Evolutionary conservation across 2,797 vertebrate species (phyloP), one percentile per base, ranked within the genome.

Genomic region (Trichosurus vulpecula): DNA sequence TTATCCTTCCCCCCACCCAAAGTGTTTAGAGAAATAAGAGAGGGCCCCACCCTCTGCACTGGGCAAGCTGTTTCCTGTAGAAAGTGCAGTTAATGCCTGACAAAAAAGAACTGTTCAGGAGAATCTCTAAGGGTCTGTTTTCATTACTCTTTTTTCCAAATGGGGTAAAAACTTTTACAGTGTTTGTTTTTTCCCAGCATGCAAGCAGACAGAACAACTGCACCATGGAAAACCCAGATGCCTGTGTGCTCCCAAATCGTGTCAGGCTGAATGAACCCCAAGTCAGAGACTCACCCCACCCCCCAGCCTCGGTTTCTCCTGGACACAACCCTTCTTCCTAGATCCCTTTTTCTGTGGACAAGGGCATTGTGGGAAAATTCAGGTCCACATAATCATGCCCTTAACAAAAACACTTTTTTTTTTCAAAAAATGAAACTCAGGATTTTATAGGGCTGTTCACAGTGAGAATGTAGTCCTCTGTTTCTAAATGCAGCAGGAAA

Each of bases 401-500:
- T 96, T 91, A 95, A 1, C 29, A 97, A 98, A 95, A 14, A 29
- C 11, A 11, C 12, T 25, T 61, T 97, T 98, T 97, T 91, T 96
- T 66, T 13, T 3, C 5, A 30, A 22, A 61, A 74, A 87, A 87
- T 95, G 19, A 94, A 93, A 16, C 0, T 0, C 4, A 0, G 12
- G 35, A 56, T 98, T 97, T 97, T 95, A 97, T 94, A 97, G 90
- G 93, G 22, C 0, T 96, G 93, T 93, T 95, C 31, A 6, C 94
- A 93, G 93, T 94, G 94, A 47, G 98, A 98, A 98, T 41, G 16
- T 95, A 97, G 97, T 97, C 97, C 93, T 97, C 97, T 95, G 94
- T 95, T 98, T 98, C 98, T 98, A 96, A 98, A 97, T 98, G 97
- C 98, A 98, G 98, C 98, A 99, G 98, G 98, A 99, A 99, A 99